Conservation (phyloP, 2,113 vertebrate genomes). For the Tragulus kanchil region DNA sequence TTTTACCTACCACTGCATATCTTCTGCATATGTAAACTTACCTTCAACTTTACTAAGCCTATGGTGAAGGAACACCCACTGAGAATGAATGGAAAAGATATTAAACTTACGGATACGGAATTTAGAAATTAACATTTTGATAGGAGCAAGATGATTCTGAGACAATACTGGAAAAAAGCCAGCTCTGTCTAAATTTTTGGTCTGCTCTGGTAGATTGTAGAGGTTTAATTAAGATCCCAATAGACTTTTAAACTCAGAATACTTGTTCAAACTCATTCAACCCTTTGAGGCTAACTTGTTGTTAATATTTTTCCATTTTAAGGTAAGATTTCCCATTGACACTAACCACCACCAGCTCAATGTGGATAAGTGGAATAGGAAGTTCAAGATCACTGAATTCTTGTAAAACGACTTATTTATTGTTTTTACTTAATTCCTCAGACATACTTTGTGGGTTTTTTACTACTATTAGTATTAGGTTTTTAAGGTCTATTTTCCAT, state of each 20-base stretch:
- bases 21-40: constrained; percentile 48
- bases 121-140: constrained; percentile 62
- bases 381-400: constrained; percentile 77
- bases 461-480: constrained; percentile 69
- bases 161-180: constrained; percentile 62
- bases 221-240: constrained; percentile 73
- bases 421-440: constrained; percentile 82
- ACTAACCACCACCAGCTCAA: constrained; percentile 79
- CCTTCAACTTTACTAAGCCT: constrained; percentile 33
- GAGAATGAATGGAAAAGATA: constrained; percentile 68
- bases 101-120: constrained; percentile 41
- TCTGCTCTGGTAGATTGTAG: not conserved
- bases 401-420: constrained; percentile 84
- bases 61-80: constrained; percentile 60
- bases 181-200: constrained; percentile 47
- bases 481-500: constrained; percentile 70
- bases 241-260: constrained; percentile 76
- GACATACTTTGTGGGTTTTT: constrained; percentile 71
- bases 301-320: constrained; percentile 78
- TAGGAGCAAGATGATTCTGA: constrained; percentile 62
- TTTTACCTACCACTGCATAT: not conserved
- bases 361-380: constrained; percentile 80
- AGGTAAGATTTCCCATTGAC: constrained; percentile 77
- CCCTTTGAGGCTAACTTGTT: constrained; percentile 74
- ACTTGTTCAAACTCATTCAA: constrained; percentile 81